phyloP scores from a whole-genome alignment of 2,888 invertebrate genomes.

The Rhimphoctona megacephalus region DNA sequence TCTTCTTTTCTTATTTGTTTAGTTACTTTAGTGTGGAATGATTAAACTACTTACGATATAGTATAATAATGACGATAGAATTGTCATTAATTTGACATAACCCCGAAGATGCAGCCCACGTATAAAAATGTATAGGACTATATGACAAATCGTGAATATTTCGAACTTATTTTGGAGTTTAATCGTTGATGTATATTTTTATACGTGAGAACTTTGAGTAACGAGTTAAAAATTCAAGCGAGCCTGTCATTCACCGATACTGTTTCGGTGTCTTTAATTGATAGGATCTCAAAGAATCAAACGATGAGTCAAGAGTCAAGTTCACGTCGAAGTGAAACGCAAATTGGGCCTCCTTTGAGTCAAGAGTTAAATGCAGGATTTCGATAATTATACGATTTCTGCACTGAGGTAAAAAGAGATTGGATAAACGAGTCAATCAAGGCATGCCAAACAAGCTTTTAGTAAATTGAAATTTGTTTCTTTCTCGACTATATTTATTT shows the following conservation, averaged over 20 bases:
- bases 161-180: background rate
- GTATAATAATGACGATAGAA: too few species aligned
- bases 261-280: background rate
- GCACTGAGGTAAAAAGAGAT: conserved; percentile 5
- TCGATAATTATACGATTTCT: conserved; percentile 25
- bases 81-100: too few species aligned
- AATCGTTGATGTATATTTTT: background rate
- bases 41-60: too few species aligned
- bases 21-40: too few species aligned
- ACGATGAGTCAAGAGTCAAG: background rate
- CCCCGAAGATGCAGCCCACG: background rate
- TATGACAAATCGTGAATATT: background rate
- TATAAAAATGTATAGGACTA: background rate
- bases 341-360: background rate
- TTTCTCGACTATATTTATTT: background rate
- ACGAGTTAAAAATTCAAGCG: background rate
- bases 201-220: background rate
- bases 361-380: background rate
- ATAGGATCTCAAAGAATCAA: background rate
- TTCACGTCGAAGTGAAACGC: background rate
- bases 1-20: too few species aligned
- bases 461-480: background rate
- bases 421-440: conserved; percentile 12
- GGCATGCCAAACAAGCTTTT: background rate
- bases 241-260: background rate